Evolutionary conservation across 2,888 invertebrate genomes (phyloP).

Genomic region (Troides oblongomaculatus): DNA sequence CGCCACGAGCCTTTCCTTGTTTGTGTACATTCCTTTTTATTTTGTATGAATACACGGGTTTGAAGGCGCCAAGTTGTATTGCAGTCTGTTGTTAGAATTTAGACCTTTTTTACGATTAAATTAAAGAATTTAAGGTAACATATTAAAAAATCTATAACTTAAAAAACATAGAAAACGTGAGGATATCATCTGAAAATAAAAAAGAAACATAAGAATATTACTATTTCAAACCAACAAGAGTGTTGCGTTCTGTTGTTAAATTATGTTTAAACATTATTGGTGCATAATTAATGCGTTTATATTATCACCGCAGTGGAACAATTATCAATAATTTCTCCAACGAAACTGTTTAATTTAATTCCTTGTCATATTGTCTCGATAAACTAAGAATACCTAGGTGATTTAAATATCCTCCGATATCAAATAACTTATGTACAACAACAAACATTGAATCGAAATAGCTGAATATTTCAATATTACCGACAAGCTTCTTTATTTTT

Average conservation of each 20-base stretch:
- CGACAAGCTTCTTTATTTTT: slow-evolving; percentile 59
- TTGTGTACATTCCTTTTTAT: slow-evolving; percentile 1
- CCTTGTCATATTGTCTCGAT: slow-evolving; percentile 5
- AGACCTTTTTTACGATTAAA: too few species aligned
- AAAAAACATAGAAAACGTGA: too few species aligned
- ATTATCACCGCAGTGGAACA: background rate
- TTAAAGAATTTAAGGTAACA: too few species aligned
- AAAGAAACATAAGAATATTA: too few species aligned
- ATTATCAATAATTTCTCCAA: background rate
- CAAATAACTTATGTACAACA: slow-evolving; percentile 52
- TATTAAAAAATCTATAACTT: too few species aligned
- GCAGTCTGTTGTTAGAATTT: too few species aligned
- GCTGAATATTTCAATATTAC: slow-evolving; percentile 63
- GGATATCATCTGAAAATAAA: too few species aligned
- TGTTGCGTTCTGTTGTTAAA: too few species aligned
- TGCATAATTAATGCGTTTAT: too few species aligned
- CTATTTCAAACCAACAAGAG: too few species aligned
- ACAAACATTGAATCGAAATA: slow-evolving; percentile 51
- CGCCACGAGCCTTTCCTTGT: slow-evolving; percentile 27
- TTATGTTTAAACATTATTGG: too few species aligned
- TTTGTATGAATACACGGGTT: background rate
- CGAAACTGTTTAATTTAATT: background rate
- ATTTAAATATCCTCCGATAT: slow-evolving; percentile 33
- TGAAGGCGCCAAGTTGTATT: background rate
- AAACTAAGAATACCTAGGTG: slow-evolving; percentile 8